phyloP scores from a whole-genome alignment of 2,113 vertebrate species.

The Coreoperca whiteheadi region DNA sequence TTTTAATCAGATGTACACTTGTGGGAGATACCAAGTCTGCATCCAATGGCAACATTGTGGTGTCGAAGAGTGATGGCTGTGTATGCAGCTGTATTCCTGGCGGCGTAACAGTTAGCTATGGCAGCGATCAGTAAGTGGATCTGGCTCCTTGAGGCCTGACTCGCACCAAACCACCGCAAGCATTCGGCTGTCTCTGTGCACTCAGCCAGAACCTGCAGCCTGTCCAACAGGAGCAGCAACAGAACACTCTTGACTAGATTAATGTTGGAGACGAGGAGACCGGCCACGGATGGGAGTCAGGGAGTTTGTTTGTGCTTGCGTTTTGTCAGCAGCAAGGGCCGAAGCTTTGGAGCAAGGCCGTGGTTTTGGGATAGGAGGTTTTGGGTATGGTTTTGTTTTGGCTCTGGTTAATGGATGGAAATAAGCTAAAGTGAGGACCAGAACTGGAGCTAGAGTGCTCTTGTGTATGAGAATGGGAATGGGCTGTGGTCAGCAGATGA shows the following conservation, averaged over 20 bases:
- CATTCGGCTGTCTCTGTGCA: conserved; percentile 20
- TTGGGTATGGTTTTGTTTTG: conserved; percentile 40
- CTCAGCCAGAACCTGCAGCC: conserved; percentile 41
- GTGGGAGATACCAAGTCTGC: neutral
- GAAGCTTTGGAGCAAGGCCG: conserved; percentile 25
- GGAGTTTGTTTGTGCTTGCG: conserved; percentile 44
- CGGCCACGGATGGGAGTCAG: conserved; percentile 39
- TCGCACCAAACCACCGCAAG: conserved; percentile 27
- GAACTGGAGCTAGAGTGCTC: conserved; percentile 16
- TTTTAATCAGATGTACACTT: neutral
- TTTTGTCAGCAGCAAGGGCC: conserved; percentile 37
- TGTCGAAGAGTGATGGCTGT: conserved; percentile 19
- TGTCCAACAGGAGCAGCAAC: conserved; percentile 40
- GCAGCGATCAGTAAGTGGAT: conserved; percentile 32
- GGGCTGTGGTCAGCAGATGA: conserved; percentile 2
- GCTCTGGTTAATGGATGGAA: conserved; percentile 37
- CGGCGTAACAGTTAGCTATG: conserved; percentile 21
- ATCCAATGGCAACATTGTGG: conserved; percentile 30
- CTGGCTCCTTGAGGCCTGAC: conserved; percentile 16
- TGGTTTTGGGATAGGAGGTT: conserved; percentile 21
- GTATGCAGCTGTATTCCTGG: conserved; percentile 21
- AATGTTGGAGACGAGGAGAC: conserved; percentile 9
- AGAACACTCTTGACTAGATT: conserved; percentile 25
- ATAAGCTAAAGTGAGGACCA: conserved; percentile 8
- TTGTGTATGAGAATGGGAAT: conserved; percentile 10